phyloP scores from a whole-genome alignment of 2,888 invertebrate species.

The Brenthis daphne region DNA sequence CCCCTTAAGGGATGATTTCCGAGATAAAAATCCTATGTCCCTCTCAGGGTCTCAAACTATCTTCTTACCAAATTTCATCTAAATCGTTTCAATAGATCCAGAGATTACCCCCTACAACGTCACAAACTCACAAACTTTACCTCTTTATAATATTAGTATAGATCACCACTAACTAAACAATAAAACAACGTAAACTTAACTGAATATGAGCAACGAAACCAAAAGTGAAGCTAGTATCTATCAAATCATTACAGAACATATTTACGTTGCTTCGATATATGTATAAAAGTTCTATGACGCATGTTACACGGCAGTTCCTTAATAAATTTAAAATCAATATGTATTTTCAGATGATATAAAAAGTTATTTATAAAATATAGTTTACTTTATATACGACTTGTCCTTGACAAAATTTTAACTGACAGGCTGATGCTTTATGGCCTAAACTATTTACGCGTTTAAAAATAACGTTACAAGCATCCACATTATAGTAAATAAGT shows the following conservation, averaged over 20 bases:
- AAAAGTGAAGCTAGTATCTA: too few relatives aligned
- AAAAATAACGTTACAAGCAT: constrained; percentile 52
- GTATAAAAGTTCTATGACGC: constrained; percentile 38
- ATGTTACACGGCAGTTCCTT: constrained; percentile 35
- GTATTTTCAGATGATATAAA: constrained; percentile 68
- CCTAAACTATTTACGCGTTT: constrained; percentile 56
- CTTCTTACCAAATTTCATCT: too few relatives aligned
- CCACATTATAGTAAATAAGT: constrained; percentile 43
- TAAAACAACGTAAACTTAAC: too few relatives aligned
- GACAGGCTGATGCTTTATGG: constrained; percentile 52
- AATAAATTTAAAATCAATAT: constrained; percentile 46
- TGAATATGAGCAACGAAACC: too few relatives aligned
- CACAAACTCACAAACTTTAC: too few relatives aligned
- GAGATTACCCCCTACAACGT: too few relatives aligned
- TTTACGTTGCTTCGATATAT: constrained; percentile 3
- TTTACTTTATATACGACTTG: constrained; percentile 61
- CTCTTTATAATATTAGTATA: too few relatives aligned
- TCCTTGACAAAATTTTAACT: constrained; percentile 67
- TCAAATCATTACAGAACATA: constrained; percentile 11
- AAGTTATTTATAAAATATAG: constrained; percentile 45
- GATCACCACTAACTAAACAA: too few relatives aligned
- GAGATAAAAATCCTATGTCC: too few relatives aligned
- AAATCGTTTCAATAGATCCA: too few relatives aligned
- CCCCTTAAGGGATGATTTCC: too few relatives aligned
- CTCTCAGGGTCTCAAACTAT: too few relatives aligned